Evolutionary conservation across 2,888 invertebrate genomes (phyloP), one percentile per base, ranked within the genome.

Genomic region (Sarcophaga rosellei): DNA sequence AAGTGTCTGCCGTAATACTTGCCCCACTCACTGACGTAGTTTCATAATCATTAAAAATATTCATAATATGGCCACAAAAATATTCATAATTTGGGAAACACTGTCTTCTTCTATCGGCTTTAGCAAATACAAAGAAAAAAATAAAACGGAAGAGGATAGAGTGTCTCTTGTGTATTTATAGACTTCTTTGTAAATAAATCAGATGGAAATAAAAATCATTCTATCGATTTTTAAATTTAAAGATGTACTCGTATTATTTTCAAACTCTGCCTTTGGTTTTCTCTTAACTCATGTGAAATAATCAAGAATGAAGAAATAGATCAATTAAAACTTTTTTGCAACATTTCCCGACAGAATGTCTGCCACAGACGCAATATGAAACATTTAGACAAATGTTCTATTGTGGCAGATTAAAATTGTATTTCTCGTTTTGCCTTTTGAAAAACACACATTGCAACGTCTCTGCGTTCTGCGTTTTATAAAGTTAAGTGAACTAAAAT

Each of bases 131-230:
- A 57, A 57, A 57, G 1, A 57, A 57, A 57, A 11, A 57, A 57
- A 61, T 61, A 59, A 70, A 35, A 72, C 17, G 17, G 4, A 35
- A 57, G 35, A 35, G n/a, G 10, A 47, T 5, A 35, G 6, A 72
- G 8, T 35, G 20, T 2, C 23, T 57, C 23, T 62, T 53, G 53
- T 53, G 12, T 75, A 53, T 63, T 70, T 70, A 59, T 61, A 72
- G 61, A 44, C 23, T 81, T 73, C 47, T 61, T 70, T 61, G 66
- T 44, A 75, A 80, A n/a, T 47, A 84, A 74, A 74, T 70, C 45
- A 74, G 21, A 69, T 81, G 65, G 77, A 81, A 77, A 59, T 74
- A 45, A 72, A 72, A 59, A 68, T 12, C 44, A 45, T 45, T 75
- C 21, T 44, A 81, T 72, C n/a, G 59, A 47, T 63, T 72, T 12